Percentiles rank a stretch among this genome's conserved stretches.
Conservation (phyloP, 2,797 vertebrate genomes). For the Enteromius afrohamiltoni region DNA sequence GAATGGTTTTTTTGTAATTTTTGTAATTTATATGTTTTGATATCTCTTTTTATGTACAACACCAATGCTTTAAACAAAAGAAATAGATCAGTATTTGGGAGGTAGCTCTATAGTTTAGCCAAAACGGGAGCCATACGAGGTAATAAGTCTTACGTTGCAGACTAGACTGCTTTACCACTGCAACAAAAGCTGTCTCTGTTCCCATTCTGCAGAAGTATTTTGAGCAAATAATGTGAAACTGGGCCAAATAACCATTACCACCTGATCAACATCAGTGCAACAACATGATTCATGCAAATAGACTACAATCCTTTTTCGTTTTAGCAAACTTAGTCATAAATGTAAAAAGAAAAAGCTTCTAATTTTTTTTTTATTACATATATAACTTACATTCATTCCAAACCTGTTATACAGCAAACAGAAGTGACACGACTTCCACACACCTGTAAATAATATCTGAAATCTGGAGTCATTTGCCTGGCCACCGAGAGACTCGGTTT, state of each 20-base stretch:
- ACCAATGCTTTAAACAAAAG: neutral
- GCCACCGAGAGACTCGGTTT: conserved; percentile 10
- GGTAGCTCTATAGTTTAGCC: neutral
- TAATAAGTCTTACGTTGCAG: neutral
- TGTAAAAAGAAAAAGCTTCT: neutral
- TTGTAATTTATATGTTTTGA: too few relatives aligned
- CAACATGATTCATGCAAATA: neutral
- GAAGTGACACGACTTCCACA: conserved; percentile 4
- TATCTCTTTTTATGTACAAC: too few relatives aligned
- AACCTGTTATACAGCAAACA: neutral
- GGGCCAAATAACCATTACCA: neutral
- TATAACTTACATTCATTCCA: neutral
- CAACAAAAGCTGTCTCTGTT: neutral
- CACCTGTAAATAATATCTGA: conserved; percentile 10
- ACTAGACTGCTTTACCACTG: neutral
- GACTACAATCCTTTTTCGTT: neutral
- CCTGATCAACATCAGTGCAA: neutral
- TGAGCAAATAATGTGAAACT: neutral
- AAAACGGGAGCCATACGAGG: neutral
- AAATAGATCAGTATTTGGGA: neutral
- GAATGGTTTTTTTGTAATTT: too few relatives aligned
- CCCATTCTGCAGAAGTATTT: neutral
- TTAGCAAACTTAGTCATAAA: neutral
- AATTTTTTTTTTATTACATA: neutral
- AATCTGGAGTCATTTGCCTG: neutral